Base-by-base conservation (phyloP, 2,113 vertebrate species). In the Rhinolophus sinicus region DNA sequence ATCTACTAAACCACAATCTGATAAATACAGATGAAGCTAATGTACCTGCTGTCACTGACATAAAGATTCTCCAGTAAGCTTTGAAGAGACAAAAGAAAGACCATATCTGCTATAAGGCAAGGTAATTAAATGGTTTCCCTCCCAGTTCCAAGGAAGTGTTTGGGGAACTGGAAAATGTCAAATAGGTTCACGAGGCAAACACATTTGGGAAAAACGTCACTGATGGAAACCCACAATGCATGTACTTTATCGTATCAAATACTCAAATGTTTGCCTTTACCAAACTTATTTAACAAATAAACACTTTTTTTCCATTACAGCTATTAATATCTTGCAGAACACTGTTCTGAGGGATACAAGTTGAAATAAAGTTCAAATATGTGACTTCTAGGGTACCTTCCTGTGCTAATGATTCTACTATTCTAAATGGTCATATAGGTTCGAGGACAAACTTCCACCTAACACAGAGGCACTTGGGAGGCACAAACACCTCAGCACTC, bases 401-500 rank as follows among this genome's bases (percentile, higher is more conserved):
- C 84, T 81, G 9, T 54, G 12, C 13, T 84, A 78, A 82, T 40
- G 19, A 80, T 60, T 88, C 33, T 73, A 56, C 78, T 64, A 81
- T 28, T 67, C 80, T 95, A 86, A 96, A 96, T 1, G 33, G 56
- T 56, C 82, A 73, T 38, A 93, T 1, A 92, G 33, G 52, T 35
- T 64, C 54, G 93, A 89, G 58, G n/a, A 86, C 24, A 96, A 75
- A 93, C 50, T 93, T 91, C 24, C n/a, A 92, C 26, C 76, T 93
- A 94, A 93, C 52, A 93, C 35, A 78, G 67, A 26, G 65, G 44
- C 56, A 94, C 26, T 8, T 35, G 11, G 26, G 50, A 96, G 78
- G 65, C 83, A 93, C 69, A 96, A 82, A 72, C 24, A 73, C 3
- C 44, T 58, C 3, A 75, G 50, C n/a, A 82, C 30, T 73, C 77